phyloP scores from a whole-genome alignment of 1,140 invertebrate genomes.

The Aphaenogaster rudis region DNA sequence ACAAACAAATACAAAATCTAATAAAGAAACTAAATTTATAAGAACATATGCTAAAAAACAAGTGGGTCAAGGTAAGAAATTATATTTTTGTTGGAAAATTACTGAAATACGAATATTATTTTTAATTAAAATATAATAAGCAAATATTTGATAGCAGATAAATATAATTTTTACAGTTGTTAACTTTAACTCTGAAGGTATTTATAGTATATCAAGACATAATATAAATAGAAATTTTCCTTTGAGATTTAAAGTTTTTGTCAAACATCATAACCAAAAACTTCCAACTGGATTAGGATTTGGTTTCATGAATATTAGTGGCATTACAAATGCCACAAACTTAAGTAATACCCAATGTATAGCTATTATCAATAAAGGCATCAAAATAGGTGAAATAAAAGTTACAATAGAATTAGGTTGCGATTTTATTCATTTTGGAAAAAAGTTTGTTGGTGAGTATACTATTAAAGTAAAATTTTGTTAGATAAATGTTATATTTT shows the following conservation, averaged over 20 bases:
- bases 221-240: constrained; percentile 66
- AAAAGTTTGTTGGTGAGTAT: constrained; percentile 85
- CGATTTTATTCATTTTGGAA: constrained; percentile 86
- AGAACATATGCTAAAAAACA: constrained; percentile 81
- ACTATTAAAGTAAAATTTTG: constrained; percentile 44
- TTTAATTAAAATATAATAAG: constrained; percentile 20
- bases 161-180: constrained; percentile 75
- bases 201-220: constrained; percentile 78
- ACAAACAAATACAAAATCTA: constrained; percentile 74
- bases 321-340: constrained; percentile 71
- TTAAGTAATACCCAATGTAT: constrained; percentile 78
- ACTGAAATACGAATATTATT: constrained; percentile 6
- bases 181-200: constrained; percentile 80
- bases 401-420: constrained; percentile 86
- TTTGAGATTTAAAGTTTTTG: constrained; percentile 81
- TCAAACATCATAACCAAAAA: constrained; percentile 81
- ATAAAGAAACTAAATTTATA: constrained; percentile 74
- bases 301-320: constrained; percentile 77
- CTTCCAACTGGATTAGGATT: constrained; percentile 81
- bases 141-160: neutral
- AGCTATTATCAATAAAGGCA: constrained; percentile 81
- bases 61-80: constrained; percentile 75
- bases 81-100: neutral
- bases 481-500: constrained; percentile 10
- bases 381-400: constrained; percentile 84